phyloP scores from a whole-genome alignment of 2,888 invertebrate genomes.

The Athetis lepigone region DNA sequence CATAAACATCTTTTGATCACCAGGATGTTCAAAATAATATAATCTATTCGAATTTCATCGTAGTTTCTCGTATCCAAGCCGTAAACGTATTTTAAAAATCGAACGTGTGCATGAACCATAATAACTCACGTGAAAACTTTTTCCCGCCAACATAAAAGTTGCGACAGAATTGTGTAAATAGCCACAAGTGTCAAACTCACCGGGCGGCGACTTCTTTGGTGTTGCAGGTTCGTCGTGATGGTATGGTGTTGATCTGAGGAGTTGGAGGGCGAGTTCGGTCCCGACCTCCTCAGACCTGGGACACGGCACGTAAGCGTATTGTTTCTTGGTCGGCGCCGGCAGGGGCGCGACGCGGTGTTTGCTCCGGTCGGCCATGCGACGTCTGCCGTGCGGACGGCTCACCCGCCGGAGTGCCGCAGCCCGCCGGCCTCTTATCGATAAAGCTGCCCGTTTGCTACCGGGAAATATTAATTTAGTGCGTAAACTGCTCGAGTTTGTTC shows the following conservation, averaged over 20 bases:
- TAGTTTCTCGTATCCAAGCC: conserved; percentile 5
- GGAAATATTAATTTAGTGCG: conserved; percentile 64
- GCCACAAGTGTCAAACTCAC: conserved; percentile 71
- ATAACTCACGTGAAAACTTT: conserved; percentile 63
- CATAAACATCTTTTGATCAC: conserved; percentile 43
- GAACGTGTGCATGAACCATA: conserved; percentile 13
- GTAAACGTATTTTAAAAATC: conserved; percentile 22
- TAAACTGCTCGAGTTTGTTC: conserved; percentile 62
- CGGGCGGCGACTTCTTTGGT: conserved; percentile 79
- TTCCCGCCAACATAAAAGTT: conserved; percentile 69
- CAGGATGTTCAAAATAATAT: conserved; percentile 10
- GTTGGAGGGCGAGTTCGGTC: conserved; percentile 84
- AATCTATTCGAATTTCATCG: conserved; percentile 16
- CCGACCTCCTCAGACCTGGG: conserved; percentile 89
- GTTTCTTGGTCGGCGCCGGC: conserved; percentile 85
- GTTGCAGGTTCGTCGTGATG: conserved; percentile 75
- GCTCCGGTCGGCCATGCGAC: conserved; percentile 89
- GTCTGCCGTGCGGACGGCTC: conserved; percentile 79
- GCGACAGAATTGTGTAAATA: conserved; percentile 44
- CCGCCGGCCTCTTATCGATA: conserved; percentile 73
- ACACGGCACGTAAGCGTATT: conserved; percentile 88
- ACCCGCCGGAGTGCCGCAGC: conserved; percentile 70
- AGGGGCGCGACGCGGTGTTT: conserved; percentile 88
- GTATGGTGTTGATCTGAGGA: conserved; percentile 68
- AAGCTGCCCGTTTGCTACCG: conserved; percentile 66